Base-by-base conservation (phyloP, 2,888 invertebrate species). In the Chloroclysta siterata region DNA sequence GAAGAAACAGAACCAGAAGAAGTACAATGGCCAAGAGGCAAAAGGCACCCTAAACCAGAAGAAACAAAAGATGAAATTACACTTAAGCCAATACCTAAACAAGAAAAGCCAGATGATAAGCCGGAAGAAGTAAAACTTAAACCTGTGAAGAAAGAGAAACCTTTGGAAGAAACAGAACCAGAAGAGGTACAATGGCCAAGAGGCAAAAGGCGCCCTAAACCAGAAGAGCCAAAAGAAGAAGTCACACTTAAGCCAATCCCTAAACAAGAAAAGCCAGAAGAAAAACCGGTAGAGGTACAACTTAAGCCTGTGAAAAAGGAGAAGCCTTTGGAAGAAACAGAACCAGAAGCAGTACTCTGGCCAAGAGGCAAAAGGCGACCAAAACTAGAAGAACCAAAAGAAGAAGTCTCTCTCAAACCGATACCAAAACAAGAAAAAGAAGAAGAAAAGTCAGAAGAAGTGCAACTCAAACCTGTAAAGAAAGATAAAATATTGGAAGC, bases 281-380 rank as follows among this genome's bases (percentile, higher is more conserved):
- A 89, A 70, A 84, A 89, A 64, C 75, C 83, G 0, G 90, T 91
- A 72, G 91, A 94, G 61, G 15, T 33, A 14, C 33, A 36, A 11
- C 51, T 36, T 2, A 60, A 48, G 29, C 29, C 51, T 8, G 5
- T 51, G 0, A 55, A 55, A 7, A 51, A 55, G 13, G 55, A 51
- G 3, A 36, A 46, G 11, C 10, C 17, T 22, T 44, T 28, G 5
- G 61, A 55, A 51, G 46, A 48, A 48, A 22, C 15, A 15, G 13
- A 39, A 2, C 33, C 41, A 6, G 55, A 55, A 46, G 55, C 33
- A 8, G 47, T 53, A 29, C 14, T 22, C 36, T 55, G 55, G 47
- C 62, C 62, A 7, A 57, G 50, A 50, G 57, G 58, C 0, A 58
- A 63, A 14, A 36, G 44, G 44, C 53, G 15, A 5, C 57, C 53